Conservation (phyloP, 2,797 vertebrate species). For the Hephaestus fuliginosus region DNA sequence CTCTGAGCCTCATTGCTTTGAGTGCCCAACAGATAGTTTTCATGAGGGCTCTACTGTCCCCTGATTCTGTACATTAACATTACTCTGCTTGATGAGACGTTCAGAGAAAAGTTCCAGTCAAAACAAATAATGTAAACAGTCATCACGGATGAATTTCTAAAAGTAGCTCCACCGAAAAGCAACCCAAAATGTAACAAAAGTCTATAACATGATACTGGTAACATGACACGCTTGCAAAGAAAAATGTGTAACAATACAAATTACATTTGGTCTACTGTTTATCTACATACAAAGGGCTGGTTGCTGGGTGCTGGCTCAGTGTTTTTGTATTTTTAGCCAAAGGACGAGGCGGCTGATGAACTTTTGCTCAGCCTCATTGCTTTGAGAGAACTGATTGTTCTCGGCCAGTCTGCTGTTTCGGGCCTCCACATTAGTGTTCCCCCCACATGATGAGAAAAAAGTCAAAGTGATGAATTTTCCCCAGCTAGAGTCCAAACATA, state of each 20-base stretch:
- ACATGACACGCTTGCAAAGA: background rate
- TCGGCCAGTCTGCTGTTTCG: constrained; percentile 16
- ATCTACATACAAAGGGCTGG: background rate
- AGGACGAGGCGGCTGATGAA: constrained; percentile 18
- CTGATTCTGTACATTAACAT: constrained; percentile 77
- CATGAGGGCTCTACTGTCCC: constrained; percentile 61
- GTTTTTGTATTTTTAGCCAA: constrained; percentile 11
- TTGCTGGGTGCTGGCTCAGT: background rate
- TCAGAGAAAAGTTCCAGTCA: constrained; percentile 65
- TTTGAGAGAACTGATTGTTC: constrained; percentile 35
- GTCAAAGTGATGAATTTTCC: constrained; percentile 20
- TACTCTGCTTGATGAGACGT: constrained; percentile 76
- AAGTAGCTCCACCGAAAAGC: constrained; percentile 32
- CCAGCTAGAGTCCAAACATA: background rate
- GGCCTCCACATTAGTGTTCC: background rate
- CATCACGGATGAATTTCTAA: constrained; percentile 43
- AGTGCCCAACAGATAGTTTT: constrained; percentile 73
- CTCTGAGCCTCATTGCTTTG: constrained; percentile 81
- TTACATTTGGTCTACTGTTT: background rate
- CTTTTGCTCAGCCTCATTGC: constrained; percentile 29
- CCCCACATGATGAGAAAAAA: constrained; percentile 10
- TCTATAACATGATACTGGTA: constrained; percentile 11
- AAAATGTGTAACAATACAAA: background rate
- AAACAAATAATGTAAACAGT: constrained; percentile 69
- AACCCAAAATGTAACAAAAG: constrained; percentile 6